These are phyloP conservation scores for Centropus unirufus DNA, from an alignment of 2,113 vertebrate genomes.

Conservation along the genomic window DNA sequence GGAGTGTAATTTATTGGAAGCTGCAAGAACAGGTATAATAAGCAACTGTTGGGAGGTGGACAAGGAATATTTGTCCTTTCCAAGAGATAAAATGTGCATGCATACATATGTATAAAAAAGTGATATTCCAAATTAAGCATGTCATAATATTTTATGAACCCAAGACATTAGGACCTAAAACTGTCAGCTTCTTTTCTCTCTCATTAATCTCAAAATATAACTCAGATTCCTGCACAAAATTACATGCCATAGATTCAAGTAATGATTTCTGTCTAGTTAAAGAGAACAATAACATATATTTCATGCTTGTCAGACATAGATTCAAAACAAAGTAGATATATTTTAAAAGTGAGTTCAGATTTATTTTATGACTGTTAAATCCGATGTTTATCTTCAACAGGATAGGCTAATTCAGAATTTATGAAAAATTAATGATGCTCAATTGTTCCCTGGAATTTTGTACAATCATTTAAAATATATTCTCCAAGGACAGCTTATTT, in stretches of 20 bases:
- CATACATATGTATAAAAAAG: not conserved
- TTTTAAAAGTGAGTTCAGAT: not conserved
- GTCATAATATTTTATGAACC: constrained; percentile 30
- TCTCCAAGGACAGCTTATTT: not conserved
- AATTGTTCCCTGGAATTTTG: not conserved
- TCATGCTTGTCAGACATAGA: not conserved
- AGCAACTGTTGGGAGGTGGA: not conserved
- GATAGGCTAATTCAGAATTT: not conserved
- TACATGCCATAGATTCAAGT: constrained; percentile 34
- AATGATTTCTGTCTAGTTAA: constrained; percentile 53
- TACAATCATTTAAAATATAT: not conserved
- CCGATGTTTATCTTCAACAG: not conserved
- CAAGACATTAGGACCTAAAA: constrained; percentile 34
- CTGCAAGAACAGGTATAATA: not conserved
- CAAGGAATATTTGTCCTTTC: constrained; percentile 16
- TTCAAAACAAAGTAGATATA: not conserved
- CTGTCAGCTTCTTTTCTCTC: constrained; percentile 24
- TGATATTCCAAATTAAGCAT: constrained; percentile 30
- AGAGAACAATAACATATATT: constrained; percentile 33
- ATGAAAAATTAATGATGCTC: not conserved
- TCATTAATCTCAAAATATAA: constrained; percentile 52
- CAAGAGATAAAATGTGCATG: not conserved
- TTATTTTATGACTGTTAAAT: not conserved
- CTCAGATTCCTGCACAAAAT: constrained; percentile 22
- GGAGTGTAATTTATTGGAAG: not conserved